Evolutionary conservation across 2,888 invertebrate genomes (phyloP).

Genomic region (Corythucha ciliata): DNA sequence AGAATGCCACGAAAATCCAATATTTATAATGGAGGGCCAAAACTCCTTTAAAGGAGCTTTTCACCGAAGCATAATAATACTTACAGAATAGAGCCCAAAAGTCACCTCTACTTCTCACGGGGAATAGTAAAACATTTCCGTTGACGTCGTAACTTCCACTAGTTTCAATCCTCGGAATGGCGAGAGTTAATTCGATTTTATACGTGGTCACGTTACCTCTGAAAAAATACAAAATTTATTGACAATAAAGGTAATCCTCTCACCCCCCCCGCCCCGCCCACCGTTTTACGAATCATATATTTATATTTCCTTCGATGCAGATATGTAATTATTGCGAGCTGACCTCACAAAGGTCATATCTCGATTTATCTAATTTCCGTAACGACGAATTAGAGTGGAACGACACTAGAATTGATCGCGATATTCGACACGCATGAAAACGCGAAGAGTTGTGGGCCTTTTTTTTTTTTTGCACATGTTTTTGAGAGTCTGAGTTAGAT

Average conservation of each 20-base stretch:
- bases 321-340: too few relatives aligned
- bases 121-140: constrained; percentile 67
- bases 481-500: too few relatives aligned
- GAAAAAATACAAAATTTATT: constrained; percentile 25
- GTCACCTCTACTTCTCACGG: constrained; percentile 66
- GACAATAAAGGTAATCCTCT: neutral
- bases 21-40: neutral
- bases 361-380: too few relatives aligned
- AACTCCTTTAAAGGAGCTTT: neutral
- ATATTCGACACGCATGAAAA: too few relatives aligned
- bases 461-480: too few relatives aligned
- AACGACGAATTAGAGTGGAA: too few relatives aligned
- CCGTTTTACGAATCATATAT: too few relatives aligned
- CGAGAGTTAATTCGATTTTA: constrained; percentile 35
- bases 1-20: constrained; percentile 5
- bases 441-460: too few relatives aligned
- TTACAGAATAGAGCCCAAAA: constrained; percentile 73
- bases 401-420: too few relatives aligned
- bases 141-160: constrained; percentile 66
- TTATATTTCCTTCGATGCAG: too few relatives aligned
- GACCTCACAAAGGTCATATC: too few relatives aligned
- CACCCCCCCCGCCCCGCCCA: neutral
- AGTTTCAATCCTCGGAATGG: constrained; percentile 61
- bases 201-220: constrained; percentile 37
- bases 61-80: constrained; percentile 37